Evolutionary conservation across 2,888 invertebrate genomes (phyloP).

Genomic region (Fragum fragum): DNA sequence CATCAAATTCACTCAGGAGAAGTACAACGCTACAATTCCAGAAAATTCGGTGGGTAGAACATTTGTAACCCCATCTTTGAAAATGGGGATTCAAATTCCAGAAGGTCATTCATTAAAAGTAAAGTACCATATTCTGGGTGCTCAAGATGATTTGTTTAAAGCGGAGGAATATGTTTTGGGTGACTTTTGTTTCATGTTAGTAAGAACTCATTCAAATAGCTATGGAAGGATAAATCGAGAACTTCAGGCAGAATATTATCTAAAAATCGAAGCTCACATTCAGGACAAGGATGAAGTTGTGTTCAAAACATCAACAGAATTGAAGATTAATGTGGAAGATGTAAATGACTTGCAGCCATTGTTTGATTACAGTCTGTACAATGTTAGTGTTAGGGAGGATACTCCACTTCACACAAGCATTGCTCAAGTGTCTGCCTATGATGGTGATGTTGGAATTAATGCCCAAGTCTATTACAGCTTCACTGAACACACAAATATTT

Average conservation of each 20-base stretch:
- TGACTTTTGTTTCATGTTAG: conserved; percentile 96
- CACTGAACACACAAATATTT: conserved; percentile 90
- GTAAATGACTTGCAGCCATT: conserved; percentile 94
- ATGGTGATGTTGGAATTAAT: conserved; percentile 98
- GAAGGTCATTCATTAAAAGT: conserved; percentile 87
- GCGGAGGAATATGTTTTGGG: conserved; percentile 96
- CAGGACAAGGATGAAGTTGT: conserved; percentile 84
- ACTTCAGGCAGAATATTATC: conserved; percentile 93
- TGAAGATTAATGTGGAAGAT: conserved; percentile 88
- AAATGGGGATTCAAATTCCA: conserved; percentile 92
- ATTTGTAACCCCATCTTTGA: conserved; percentile 90
- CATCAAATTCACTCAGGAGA: conserved; percentile 81
- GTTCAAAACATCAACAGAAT: conserved; percentile 83
- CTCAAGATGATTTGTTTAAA: conserved; percentile 96
- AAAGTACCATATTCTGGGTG: conserved; percentile 94
- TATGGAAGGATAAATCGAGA: conserved; percentile 97
- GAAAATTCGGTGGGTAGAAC: conserved; percentile 90
- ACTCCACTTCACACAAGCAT: conserved; percentile 94
- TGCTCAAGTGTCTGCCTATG: conserved; percentile 92
- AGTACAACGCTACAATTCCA: conserved; percentile 83
- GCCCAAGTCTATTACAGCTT: conserved; percentile 99
- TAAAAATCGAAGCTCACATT: conserved; percentile 92
- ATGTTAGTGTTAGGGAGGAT: conserved; percentile 95
- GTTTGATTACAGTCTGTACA: conserved; percentile 96
- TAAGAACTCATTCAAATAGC: conserved; percentile 95